Conservation (phyloP, 2,797 vertebrate genomes). For the Acanthurus leucopareius region DNA sequence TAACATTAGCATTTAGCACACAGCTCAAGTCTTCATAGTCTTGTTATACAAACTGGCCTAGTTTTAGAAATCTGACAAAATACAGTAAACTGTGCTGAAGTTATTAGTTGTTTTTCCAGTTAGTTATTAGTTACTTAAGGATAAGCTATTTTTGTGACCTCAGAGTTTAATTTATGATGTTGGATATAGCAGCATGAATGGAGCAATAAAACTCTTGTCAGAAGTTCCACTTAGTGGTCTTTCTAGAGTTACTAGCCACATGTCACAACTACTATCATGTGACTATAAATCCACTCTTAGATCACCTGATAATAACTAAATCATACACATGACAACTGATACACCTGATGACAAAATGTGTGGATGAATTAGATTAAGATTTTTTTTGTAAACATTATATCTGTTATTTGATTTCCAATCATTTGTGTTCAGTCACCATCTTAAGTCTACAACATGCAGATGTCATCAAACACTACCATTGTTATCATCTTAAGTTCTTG, state of each 20-base stretch:
- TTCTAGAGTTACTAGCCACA: not conserved
- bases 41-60: not conserved
- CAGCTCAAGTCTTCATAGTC: not conserved
- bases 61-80: not conserved
- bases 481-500: constrained; percentile 6
- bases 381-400: not conserved
- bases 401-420: constrained; percentile 1
- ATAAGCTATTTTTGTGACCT: not conserved
- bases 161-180: not conserved
- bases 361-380: not conserved
- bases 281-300: not conserved
- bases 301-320: constrained; percentile 3
- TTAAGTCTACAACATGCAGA: not conserved
- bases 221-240: not conserved
- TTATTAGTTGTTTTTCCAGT: not conserved
- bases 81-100: not conserved
- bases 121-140: too few relatives aligned
- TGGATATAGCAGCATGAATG: too few relatives aligned
- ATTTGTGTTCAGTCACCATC: not conserved
- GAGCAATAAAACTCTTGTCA: too few relatives aligned
- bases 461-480: constrained; percentile 27
- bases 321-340: constrained; percentile 12
- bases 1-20: not conserved
- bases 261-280: not conserved
- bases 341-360: not conserved